Conservation (phyloP, 2,888 invertebrate genomes). For the Agrochola lychnidis region DNA sequence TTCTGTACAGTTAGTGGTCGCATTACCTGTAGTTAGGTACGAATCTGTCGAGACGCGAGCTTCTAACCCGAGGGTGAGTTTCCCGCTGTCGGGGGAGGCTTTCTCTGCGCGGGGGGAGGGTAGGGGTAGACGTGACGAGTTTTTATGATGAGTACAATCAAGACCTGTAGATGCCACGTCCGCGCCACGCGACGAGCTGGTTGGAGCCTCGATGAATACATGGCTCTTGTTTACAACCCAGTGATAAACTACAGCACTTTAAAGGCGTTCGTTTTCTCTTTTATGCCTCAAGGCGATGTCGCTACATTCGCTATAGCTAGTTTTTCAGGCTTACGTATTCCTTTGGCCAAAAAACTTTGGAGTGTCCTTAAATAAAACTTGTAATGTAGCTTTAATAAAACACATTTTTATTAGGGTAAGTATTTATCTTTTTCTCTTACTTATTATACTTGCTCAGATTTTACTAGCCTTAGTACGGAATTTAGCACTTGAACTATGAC, state of each 20-base stretch:
- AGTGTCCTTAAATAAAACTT: constrained; percentile 8
- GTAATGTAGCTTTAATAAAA: neutral
- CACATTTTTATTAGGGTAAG: neutral
- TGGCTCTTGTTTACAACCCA: constrained; percentile 63
- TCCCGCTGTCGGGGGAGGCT: constrained; percentile 69
- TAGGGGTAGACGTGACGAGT: constrained; percentile 80
- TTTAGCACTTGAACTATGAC: neutral
- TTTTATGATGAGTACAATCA: constrained; percentile 85
- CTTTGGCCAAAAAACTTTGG: neutral
- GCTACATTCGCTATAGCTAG: neutral
- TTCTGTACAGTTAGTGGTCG: constrained; percentile 23
- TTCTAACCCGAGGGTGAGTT: constrained; percentile 65
- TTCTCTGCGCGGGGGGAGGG: constrained; percentile 66
- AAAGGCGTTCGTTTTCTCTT: constrained; percentile 38
- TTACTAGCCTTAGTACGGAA: neutral
- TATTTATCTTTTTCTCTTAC: too few relatives aligned
- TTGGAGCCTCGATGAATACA: constrained; percentile 74
- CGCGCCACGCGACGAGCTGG: constrained; percentile 72
- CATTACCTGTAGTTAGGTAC: constrained; percentile 47
- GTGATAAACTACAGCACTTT: constrained; percentile 51
- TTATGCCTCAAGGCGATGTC: constrained; percentile 9
- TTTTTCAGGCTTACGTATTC: constrained; percentile 9
- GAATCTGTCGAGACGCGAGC: constrained; percentile 52
- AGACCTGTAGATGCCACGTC: constrained; percentile 77
- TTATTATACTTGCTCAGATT: neutral